Conservation (phyloP, 2,797 vertebrate species). For the Mormyrops attenuatus region DNA sequence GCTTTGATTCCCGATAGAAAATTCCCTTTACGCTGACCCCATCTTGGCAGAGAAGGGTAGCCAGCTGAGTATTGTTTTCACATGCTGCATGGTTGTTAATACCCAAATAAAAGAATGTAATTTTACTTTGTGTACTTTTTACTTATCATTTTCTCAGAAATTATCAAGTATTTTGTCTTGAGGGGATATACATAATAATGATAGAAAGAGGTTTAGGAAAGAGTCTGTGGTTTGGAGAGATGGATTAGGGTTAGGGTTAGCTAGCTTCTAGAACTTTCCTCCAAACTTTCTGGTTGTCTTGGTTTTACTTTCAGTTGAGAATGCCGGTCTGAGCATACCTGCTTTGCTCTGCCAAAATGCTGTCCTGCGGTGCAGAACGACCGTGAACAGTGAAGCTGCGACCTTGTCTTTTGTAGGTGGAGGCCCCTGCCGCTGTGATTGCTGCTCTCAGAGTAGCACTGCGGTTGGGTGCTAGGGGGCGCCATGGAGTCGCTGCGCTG, state of each 20-base stretch:
- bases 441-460: background rate
- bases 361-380: slow-evolving; percentile 42
- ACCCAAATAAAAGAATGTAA: too few relatives aligned
- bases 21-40: too few relatives aligned
- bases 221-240: background rate
- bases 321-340: background rate
- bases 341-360: background rate
- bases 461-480: background rate
- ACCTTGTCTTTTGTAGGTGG: background rate
- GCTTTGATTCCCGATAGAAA: too few relatives aligned
- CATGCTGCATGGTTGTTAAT: too few relatives aligned
- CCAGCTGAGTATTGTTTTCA: too few relatives aligned
- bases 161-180: too few relatives aligned
- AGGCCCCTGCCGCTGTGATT: background rate
- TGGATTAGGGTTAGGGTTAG: background rate
- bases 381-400: background rate
- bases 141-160: too few relatives aligned
- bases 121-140: too few relatives aligned
- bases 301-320: background rate
- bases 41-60: too few relatives aligned
- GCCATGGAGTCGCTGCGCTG: slow-evolving; percentile 71
- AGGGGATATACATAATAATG: too few relatives aligned
- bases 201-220: too few relatives aligned
- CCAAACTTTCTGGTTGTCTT: background rate
- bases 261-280: background rate